Evolutionary conservation across 1,140 invertebrate genomes (phyloP).

Genomic region (Dinoponera quadriceps): DNA sequence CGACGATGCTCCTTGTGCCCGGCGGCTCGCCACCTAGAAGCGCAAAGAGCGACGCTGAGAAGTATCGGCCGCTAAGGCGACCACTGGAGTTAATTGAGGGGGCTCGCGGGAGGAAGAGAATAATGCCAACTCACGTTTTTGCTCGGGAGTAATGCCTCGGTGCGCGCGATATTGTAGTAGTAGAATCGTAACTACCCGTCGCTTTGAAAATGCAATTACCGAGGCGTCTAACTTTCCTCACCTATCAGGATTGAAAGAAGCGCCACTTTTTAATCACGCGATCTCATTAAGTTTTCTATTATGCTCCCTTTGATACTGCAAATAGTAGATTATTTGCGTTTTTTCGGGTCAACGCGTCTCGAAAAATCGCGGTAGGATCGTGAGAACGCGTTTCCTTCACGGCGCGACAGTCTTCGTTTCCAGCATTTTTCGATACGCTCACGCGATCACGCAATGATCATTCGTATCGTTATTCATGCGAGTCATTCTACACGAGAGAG

Average conservation of each 20-base stretch:
- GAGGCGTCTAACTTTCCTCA: neutral
- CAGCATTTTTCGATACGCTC: no score
- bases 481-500: conserved; percentile 17
- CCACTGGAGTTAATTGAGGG: conserved; percentile 20
- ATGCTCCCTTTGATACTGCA: no score
- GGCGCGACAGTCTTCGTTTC: no score
- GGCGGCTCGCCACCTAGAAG: conserved; percentile 78
- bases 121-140: conserved; percentile 18
- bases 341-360: no score
- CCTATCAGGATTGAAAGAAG: no score
- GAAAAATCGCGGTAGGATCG: no score
- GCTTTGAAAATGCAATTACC: neutral
- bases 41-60: conserved; percentile 38
- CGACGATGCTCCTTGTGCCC: conserved; percentile 82
- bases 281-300: no score
- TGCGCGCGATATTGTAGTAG: neutral
- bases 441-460: no score
- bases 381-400: no score
- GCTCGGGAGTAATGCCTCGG: neutral
- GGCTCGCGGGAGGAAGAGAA: neutral
- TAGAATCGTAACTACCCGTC: neutral
- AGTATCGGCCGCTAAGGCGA: neutral
- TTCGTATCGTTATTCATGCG: conserved; percentile 10
- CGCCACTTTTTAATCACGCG: no score
- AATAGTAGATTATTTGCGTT: no score